phyloP scores from a whole-genome alignment of 2,113 vertebrate species.

The Dipodomys ordii region DNA sequence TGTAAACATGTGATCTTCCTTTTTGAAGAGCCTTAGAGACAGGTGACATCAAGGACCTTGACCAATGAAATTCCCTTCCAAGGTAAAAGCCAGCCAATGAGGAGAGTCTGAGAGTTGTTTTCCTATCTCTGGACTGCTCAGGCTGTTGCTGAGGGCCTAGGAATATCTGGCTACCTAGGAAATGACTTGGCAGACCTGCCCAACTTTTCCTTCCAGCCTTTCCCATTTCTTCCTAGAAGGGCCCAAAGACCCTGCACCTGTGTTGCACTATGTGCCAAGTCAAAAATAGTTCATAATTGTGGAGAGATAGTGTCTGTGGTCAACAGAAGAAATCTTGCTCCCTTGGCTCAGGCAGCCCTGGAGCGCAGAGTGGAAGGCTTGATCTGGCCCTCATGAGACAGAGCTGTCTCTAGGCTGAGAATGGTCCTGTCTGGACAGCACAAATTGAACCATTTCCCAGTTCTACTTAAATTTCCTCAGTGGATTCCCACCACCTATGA shows the following conservation, averaged over 20 bases:
- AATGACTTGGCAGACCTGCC: neutral
- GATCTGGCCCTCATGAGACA: neutral
- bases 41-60: conserved; percentile 69
- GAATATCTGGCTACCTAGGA: neutral
- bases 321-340: neutral
- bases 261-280: conserved; percentile 10
- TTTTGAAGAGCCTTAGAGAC: conserved; percentile 48
- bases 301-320: neutral
- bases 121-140: neutral
- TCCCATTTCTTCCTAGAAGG: neutral
- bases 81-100: conserved; percentile 21
- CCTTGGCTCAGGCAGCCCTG: neutral
- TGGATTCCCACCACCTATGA: conserved; percentile 8
- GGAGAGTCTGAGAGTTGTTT: neutral
- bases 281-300: neutral
- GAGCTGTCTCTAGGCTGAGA: neutral
- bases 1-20: neutral
- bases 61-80: conserved; percentile 37
- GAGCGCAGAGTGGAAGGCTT: neutral
- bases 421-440: neutral
- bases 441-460: neutral
- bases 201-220: conserved; percentile 20
- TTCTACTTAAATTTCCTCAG: neutral
- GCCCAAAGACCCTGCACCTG: conserved; percentile 1
- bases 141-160: conserved; percentile 33